A percentile compares a stretch with the other conserved stretches of the same genome.
Conservation (phyloP, 1,140 invertebrate genomes). For the Limonius californicus region DNA sequence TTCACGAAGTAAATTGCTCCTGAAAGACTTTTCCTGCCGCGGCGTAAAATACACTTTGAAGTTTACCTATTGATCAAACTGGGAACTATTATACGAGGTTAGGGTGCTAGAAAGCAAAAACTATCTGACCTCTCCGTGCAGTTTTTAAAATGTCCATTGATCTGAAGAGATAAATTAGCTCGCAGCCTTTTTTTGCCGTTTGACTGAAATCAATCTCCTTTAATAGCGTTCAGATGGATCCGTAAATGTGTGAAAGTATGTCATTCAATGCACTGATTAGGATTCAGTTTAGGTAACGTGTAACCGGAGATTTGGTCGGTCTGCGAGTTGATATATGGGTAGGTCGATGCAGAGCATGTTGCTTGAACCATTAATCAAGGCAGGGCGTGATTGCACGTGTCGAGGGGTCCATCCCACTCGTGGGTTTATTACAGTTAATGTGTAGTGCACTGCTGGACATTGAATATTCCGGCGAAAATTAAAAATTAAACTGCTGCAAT, state of each 20-base stretch:
- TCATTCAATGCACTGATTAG: not conserved
- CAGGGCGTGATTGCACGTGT: slow-evolving; percentile 34
- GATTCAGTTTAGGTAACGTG: slow-evolving; percentile 5
- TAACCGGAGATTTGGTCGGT: slow-evolving; percentile 22
- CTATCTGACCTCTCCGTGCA: too few relatives aligned
- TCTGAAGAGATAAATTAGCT: too few relatives aligned
- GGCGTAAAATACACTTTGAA: too few relatives aligned
- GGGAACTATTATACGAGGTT: too few relatives aligned
- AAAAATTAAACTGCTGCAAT: not conserved
- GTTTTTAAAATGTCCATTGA: too few relatives aligned
- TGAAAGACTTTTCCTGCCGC: too few relatives aligned
- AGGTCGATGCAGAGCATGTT: slow-evolving; percentile 42
- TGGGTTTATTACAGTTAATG: slow-evolving; percentile 15
- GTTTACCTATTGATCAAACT: too few relatives aligned
- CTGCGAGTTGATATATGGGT: slow-evolving; percentile 38
- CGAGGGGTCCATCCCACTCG: slow-evolving; percentile 14
- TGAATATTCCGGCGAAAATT: not conserved
- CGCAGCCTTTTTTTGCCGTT: too few relatives aligned
- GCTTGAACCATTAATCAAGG: slow-evolving; percentile 40
- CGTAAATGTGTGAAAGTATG: not conserved
- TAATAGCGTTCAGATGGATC: not conserved
- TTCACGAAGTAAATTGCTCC: too few relatives aligned
- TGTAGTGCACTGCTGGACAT: not conserved
- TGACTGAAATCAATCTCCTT: too few relatives aligned
- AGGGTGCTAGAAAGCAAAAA: too few relatives aligned